Base-by-base conservation (phyloP, 2,888 invertebrate species). In the Abrostola tripartita region DNA sequence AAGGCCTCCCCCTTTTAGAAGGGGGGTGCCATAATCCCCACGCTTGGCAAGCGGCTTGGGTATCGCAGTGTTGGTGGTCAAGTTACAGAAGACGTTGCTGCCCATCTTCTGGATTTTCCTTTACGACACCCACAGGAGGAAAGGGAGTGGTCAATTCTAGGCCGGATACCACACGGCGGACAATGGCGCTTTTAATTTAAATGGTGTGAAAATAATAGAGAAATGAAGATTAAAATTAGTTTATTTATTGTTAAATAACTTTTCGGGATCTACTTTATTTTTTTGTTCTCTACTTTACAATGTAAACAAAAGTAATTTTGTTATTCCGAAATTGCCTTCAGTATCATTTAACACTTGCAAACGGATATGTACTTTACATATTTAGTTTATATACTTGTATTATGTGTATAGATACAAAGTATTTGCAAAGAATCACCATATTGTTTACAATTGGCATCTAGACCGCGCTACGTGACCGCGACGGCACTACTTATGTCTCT, bases 381-480 rank as follows among this genome's bases (percentile, higher is more conserved):
- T 47, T 47, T 4, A 24, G 24, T 24, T 24, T 24, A 24, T 24
- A 24, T 24, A 24, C 24, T 24, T 24, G 1, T 24, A 24, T 24
- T 24, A 24, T 4, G 12, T 47, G 10, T 12, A 4, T 7, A 38
- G 36, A 11, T 0, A 54, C 53, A 72, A 67, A 55, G 47, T 73
- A 44, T 50, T 61, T 40, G 62, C 37, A 58, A 55, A 68, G 35
- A 37, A 49, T 52, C 6, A 1, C n/a, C 6, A 5, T 41, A 44
- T n/a, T n/a, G 35, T 42, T 49, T 8, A 50, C 35, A 62, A 58
- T 37, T 6, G 24, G n/a, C 12, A 40, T 52, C 37, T 10, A 37
- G 40, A 44, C 12, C 11, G 12, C 12, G 8, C 35, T 52, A 62
- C 69, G 71, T 71, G 74, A 71, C 68, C 53, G 42, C 37, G 35